Base-by-base conservation (phyloP, 2,888 invertebrate species). In the Drosophila cracens region DNA sequence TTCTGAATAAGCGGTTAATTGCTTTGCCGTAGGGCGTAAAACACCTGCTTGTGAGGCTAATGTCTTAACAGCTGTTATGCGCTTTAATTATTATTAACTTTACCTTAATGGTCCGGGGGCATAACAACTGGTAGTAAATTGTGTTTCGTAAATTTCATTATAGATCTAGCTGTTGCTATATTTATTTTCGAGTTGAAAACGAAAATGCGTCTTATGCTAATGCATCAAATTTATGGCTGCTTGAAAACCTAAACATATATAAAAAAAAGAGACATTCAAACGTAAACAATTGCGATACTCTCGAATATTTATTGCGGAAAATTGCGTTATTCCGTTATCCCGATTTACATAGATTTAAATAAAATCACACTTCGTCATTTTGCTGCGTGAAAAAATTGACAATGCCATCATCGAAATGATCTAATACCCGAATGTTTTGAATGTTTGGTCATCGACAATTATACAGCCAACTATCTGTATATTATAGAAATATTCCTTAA, bases 391-490 rank as follows among this genome's bases (percentile, higher is more conserved):
- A 64, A 43, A 49, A 61, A 79, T 57, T 69, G 65, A 68, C 76
- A 76, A 80, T 78, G 78, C 68, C 81, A 80, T 78, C 77, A 78
- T 80, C 76, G 54, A 64, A 80, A 83, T 87, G 87, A 87, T 83
- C 88, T 87, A 87, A 87, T 90, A 70, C 29, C 60, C 68, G 36
- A 66, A 68, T 68, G 58, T 59, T 76, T 70, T 71, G 33, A 63
- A 66, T 68, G 61, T 60, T 76, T 70, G 83, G 79, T 87, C 87
- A 87, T 87, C 87, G 86, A 80, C 82, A 79, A 83, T 83, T 86
- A 83, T 87, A 85, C 48, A 66, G 56, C 49, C 70, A 81, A 74
- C 62, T 73, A 76, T 70, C 59, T 58, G 27, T 71, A 58, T 81
- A 70, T 70, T 56, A 57, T 77, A 69, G 66, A 65, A 58, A 69